phyloP scores from a whole-genome alignment of 2,797 vertebrate species.

The Lophotriccus pileatus region DNA sequence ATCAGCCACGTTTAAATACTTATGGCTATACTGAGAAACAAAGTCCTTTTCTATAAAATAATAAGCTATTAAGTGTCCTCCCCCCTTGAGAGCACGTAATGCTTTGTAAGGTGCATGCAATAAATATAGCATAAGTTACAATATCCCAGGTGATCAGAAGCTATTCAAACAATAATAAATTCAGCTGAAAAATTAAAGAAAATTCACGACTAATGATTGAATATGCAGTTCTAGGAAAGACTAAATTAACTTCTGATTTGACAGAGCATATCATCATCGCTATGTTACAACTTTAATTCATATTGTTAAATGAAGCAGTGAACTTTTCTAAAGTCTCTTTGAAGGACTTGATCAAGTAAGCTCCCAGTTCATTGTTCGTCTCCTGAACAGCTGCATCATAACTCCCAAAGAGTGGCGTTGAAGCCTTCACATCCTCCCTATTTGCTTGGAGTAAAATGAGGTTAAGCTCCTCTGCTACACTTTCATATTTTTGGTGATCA shows the following conservation, averaged over 20 bases:
- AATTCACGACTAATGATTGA: not conserved
- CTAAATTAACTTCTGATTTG: not conserved
- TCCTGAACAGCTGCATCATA: constrained; percentile 92
- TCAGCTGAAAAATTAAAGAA: not conserved
- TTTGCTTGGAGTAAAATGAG: constrained; percentile 81
- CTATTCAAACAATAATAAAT: not conserved
- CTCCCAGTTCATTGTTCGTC: constrained; percentile 88
- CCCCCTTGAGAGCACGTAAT: not conserved
- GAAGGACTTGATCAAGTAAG: constrained; percentile 86
- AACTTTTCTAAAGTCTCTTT: constrained; percentile 85
- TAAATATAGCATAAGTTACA: not conserved
- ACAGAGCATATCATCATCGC: not conserved
- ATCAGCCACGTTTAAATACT: not conserved
- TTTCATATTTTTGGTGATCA: constrained; percentile 82
- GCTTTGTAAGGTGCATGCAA: not conserved
- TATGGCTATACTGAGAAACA: not conserved
- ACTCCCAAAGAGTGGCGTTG: constrained; percentile 85
- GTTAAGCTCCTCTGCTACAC: constrained; percentile 76
- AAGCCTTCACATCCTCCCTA: constrained; percentile 80
- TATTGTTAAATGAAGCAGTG: constrained; percentile 68
- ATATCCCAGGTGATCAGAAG: not conserved
- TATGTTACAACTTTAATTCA: constrained; percentile 23
- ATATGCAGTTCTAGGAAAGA: not conserved
- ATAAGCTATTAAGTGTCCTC: not conserved
- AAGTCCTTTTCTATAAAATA: not conserved